Evolutionary conservation across 2,113 vertebrate species (phyloP), one percentile per base, ranked within the genome.

Genomic region (Gavia stellata): DNA sequence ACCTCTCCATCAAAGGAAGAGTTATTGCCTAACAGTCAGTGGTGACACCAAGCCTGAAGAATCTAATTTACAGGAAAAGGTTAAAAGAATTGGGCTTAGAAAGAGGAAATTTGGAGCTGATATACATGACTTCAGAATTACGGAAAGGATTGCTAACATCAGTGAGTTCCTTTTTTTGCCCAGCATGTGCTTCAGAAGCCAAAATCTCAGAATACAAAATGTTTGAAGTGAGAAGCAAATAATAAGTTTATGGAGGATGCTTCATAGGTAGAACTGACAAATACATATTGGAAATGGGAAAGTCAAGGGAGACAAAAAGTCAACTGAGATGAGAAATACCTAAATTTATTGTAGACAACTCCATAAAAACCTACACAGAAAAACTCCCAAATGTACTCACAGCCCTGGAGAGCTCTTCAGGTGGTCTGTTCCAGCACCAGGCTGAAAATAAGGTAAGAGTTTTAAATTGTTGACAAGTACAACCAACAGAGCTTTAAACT

Each of bases 391-490:
- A 90, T 44, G n/a, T 68, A 80, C 42, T 94, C n/a, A 66, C 11
- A 82, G 62, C 29, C 89, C 78, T 83, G 78, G 72, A 91, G 81
- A 95, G 56, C 59, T 73, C 84, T 92, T 95, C 81, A 94, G 83
- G 92, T 94, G 84, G 81, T 81, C 94, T 96, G 14, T 88, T 96
- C 67, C 63, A 91, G 66, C 36, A 91, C 18, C 45, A 70, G 38
- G 42, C 86, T 86, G 86, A 91, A 95, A 94, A 93, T 34, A 86
- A 94, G 83, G 91, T 92, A 94, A 94, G 95, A 86, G 53, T 89
- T 85, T 85, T 89, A 75, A 89, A 87, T 91, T 72, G 85, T n/a
- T 85, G 61, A 78, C 34, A 86, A 6, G 47, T 63, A n/a, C 71
- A 86, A 59, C 44, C 47, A 91, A 29, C 34, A 73, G 33, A 87